A percentile compares a stretch with the other conserved stretches of the same genome.
Conservation (phyloP, 2,888 invertebrate species). For the Drosophila niveifrons region DNA sequence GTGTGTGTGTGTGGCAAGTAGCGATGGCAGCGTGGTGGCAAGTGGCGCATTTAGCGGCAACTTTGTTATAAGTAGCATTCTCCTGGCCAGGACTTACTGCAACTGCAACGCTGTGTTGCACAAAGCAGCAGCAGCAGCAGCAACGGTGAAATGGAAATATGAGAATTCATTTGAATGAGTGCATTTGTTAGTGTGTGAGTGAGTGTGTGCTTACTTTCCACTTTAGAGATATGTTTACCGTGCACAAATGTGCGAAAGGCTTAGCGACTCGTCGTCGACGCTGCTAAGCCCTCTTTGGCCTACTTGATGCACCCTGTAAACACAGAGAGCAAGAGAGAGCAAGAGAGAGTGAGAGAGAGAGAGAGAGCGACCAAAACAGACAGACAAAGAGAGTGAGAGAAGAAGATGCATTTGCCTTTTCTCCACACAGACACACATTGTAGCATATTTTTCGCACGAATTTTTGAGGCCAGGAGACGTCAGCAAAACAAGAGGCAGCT, state of each 20-base stretch:
- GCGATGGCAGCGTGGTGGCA: constrained; percentile 28
- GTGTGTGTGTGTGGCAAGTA: neutral
- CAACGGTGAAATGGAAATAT: constrained; percentile 27
- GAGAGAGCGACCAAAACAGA: neutral
- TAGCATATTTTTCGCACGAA: constrained; percentile 58
- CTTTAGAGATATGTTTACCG: constrained; percentile 72
- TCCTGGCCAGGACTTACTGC: constrained; percentile 8
- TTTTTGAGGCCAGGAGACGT: constrained; percentile 42
- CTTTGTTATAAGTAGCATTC: constrained; percentile 54
- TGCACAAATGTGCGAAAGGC: constrained; percentile 59
- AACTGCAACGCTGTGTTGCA: constrained; percentile 21
- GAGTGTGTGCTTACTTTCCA: constrained; percentile 67
- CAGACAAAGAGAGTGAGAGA: neutral
- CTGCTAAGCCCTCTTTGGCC: constrained; percentile 66
- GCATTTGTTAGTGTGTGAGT: constrained; percentile 8
- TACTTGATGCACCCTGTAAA: constrained; percentile 62
- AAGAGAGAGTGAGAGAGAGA: neutral
- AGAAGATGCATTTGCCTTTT: constrained; percentile 1
- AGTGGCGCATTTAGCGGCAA: constrained; percentile 69
- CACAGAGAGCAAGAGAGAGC: neutral
- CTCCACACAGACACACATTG: neutral
- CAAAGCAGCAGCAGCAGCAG: constrained; percentile 9
- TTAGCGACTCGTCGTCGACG: constrained; percentile 52
- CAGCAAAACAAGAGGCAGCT: constrained; percentile 53
- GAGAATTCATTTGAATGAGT: constrained; percentile 8